Base-by-base conservation (phyloP, 1,140 invertebrate genomes). In the Tetraneura akinire region DNA sequence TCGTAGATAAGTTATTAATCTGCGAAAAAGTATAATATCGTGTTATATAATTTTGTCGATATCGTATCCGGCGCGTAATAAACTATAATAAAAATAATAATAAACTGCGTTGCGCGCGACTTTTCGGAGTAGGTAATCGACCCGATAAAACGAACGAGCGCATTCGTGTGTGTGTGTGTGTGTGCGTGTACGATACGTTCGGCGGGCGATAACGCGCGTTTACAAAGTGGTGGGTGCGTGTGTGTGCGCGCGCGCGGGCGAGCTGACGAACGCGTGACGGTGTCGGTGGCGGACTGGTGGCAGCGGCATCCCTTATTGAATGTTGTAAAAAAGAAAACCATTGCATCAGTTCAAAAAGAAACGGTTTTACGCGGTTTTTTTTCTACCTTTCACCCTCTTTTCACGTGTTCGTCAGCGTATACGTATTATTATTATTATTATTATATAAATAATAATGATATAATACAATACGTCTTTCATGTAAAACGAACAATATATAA, bases 121-220 rank as follows among this genome's bases (percentile, higher is more conserved):
- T 16, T 32, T 37, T 64, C 62, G 32, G 32, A 37, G 23, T 60
- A 37, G 32, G 32, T 37, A 18, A 62, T 62, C 60, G 60, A 62
- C 60, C 29, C 60, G 60, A 29, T n/a, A n/a, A 21, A 66, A 66
- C 62, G 62, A 66, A 66, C 62, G 62, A 42, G 3, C 32, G 18
- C 13, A 9, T 37, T 37, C 8, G 32, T 21, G 32, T 37, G 62
- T n/a, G 32, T 64, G 32, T 62, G 10, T 26, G 8, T 6, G 8
- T 23, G 57, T 60, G 14, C 29, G 26, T 62, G 26, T 29, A 18
- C 26, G 57, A 29, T 37, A 14, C 3, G 9, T 32, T 60, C 29
- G 26, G 16, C 60, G 3, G 9, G 29, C 26, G 60, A 29, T 47
- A 47, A 47, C 60, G 32, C 14, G 29, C 60, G 29, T 23, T 14